Conservation (phyloP, 2,888 invertebrate genomes). For the Amiota mariae region DNA sequence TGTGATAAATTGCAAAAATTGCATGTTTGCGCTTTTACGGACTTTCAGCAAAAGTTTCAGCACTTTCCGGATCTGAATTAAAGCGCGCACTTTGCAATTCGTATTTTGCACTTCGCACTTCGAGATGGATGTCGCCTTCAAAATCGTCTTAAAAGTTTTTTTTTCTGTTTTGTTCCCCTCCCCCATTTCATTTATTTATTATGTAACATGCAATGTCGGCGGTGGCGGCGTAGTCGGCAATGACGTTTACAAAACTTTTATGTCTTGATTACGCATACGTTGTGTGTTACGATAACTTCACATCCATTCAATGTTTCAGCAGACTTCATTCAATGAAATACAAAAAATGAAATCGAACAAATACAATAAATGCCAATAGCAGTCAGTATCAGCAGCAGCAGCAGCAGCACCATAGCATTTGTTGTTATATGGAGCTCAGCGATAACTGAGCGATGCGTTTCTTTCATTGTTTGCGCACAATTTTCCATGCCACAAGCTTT, state of each 20-base stretch:
- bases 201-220: too few relatives aligned
- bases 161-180: too few relatives aligned
- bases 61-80: neutral
- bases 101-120: too few relatives aligned
- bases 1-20: constrained; percentile 53
- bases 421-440: neutral
- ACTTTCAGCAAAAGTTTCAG: constrained; percentile 1
- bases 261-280: constrained; percentile 10
- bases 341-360: neutral
- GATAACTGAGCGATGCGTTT: too few relatives aligned
- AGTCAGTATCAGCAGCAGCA: too few relatives aligned
- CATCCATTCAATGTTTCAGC: constrained; percentile 10
- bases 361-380: constrained; percentile 2
- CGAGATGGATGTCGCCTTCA: too few relatives aligned
- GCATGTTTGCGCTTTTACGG: constrained; percentile 36
- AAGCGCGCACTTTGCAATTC: too few relatives aligned
- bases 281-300: neutral
- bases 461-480: too few relatives aligned
- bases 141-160: too few relatives aligned
- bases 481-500: too few relatives aligned
- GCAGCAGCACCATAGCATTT: neutral
- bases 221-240: too few relatives aligned
- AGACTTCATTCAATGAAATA: neutral
- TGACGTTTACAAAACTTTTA: neutral
- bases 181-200: too few relatives aligned